Conservation (phyloP, 1,140 invertebrate genomes). For the Dendroctonus ponderosae region DNA sequence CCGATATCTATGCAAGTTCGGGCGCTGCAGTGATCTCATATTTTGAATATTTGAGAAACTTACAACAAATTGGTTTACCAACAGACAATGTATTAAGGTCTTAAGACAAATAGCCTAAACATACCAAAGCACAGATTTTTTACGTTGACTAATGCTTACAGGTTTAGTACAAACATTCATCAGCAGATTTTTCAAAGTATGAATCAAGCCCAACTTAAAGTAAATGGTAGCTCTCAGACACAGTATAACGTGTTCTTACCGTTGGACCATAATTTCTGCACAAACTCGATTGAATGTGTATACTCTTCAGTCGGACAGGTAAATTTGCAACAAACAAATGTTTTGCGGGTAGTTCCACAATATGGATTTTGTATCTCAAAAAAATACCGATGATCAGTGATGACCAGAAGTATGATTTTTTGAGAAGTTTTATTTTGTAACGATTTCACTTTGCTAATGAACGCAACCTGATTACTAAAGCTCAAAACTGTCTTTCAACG, state of each 20-base stretch:
- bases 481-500: no score
- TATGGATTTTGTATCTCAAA: no score
- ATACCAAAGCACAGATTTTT: not conserved
- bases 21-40: constrained; percentile 90
- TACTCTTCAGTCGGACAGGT: constrained; percentile 22
- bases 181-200: constrained; percentile 8
- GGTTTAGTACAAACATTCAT: constrained; percentile 12
- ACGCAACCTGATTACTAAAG: no score
- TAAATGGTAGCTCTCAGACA: constrained; percentile 1
- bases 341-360: no score
- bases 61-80: constrained; percentile 23
- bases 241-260: constrained; percentile 14
- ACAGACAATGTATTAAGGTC: constrained; percentile 52
- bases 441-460: no score
- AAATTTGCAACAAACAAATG: not conserved
- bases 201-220: not conserved
- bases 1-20: constrained; percentile 81
- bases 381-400: no score
- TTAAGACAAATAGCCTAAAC: constrained; percentile 48
- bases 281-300: constrained; percentile 22
- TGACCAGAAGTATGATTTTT: no score
- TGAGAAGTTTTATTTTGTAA: no score
- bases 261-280: constrained; percentile 7
- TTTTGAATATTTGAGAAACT: constrained; percentile 82
- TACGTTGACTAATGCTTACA: not conserved